phyloP scores from a whole-genome alignment of 1,140 invertebrate species.

The Vollenhovia emeryi region DNA sequence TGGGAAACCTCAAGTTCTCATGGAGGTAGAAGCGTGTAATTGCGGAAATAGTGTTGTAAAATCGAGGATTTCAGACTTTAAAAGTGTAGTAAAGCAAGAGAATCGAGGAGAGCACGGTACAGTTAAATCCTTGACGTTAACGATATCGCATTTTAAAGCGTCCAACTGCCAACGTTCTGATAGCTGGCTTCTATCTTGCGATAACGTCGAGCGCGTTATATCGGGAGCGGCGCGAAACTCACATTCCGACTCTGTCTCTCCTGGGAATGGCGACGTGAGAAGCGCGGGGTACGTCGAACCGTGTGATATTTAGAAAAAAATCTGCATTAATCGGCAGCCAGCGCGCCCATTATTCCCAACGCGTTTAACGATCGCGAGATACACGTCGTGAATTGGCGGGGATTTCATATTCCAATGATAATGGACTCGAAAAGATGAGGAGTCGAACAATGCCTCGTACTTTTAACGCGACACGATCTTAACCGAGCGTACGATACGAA shows the following conservation, averaged over 20 bases:
- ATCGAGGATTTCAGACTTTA: slow-evolving; percentile 16
- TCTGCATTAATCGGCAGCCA: background rate
- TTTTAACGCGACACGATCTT: slow-evolving; percentile 51
- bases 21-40: background rate
- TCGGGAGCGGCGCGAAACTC: slow-evolving; percentile 23
- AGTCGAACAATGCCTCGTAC: slow-evolving; percentile 5
- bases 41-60: slow-evolving; percentile 39
- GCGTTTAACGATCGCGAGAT: background rate
- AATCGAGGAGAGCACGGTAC: background rate
- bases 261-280: slow-evolving; percentile 14
- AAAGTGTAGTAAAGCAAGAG: slow-evolving; percentile 24
- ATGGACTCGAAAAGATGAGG: slow-evolving; percentile 18
- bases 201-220: background rate
- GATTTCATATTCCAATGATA: slow-evolving; percentile 15
- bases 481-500: slow-evolving; percentile 40
- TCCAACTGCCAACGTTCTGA: slow-evolving; percentile 6
- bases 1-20: background rate
- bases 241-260: background rate
- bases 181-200: background rate
- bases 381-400: background rate
- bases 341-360: background rate
- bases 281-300: slow-evolving; percentile 29
- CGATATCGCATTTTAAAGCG: slow-evolving; percentile 47
- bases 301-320: slow-evolving; percentile 10
- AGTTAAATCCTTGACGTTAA: slow-evolving; percentile 12